Base-by-base conservation (phyloP, 2,888 invertebrate species). In the Ectemnius cavifrons region DNA sequence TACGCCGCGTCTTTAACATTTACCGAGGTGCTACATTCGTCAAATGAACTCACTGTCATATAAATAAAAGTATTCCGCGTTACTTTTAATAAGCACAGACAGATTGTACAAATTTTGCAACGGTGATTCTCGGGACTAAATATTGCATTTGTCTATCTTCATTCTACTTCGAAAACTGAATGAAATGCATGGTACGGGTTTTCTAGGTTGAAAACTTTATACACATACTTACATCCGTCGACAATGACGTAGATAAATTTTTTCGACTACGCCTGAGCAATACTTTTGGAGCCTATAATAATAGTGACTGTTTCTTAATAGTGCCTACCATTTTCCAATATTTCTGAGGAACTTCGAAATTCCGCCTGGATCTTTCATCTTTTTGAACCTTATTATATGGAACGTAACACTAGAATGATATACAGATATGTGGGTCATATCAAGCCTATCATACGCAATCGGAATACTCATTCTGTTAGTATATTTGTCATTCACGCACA, bases 71-170 rank as follows among this genome's bases (percentile, higher is more conserved):
- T 63, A 73, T 45, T 11, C 18, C 18, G 65, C 37, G 66, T 66
- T 61, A 75, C 67, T 76, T 78, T 73, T 58, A 77, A 78, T 73
- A 82, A 78, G 82, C 78, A 82, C 78, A 82, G 76, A 82, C 74
- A 63, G 63, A 70, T 67, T 71, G 58, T 71, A 70, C 59, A 66
- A 71, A 67, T 70, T 11, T 63, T 68, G 69, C 68, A 58, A 73
- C 64, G 65, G 60, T 64, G 61, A 37, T 37, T 37, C 37, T 66
- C 64, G 63, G 46, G 61, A 65, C 65, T 63, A 70, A 67, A 59
- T 56, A 69, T 70, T 59, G 52, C 16, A 52, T 52, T 52, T 16
- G 52, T 13, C 52, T 52, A 52, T 16, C 16, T 52, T 16, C 16
- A 16, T 52, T 16, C 52, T 52, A 52, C 52, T 14, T 79, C 63